A percentile compares a stretch with the other conserved stretches of the same genome.
Evolutionary conservation across 1,140 invertebrate species (phyloP).

Genomic region (Diplogasteroides magnus): DNA sequence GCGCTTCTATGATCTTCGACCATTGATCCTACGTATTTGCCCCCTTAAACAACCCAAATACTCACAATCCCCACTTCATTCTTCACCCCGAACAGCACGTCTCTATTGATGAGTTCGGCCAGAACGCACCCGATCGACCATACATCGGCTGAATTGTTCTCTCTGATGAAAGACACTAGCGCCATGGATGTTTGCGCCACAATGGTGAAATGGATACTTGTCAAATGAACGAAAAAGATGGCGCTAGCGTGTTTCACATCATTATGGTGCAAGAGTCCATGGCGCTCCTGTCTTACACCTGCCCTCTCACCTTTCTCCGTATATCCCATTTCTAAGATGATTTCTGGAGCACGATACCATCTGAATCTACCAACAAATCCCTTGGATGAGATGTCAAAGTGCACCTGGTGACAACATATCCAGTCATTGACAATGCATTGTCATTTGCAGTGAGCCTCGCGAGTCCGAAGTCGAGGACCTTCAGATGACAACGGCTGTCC

Average conservation of each 20-base stretch:
- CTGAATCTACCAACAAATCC: too few relatives aligned
- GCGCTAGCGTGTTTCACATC: too few relatives aligned
- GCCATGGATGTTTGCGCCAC: too few relatives aligned
- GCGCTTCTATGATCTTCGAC: conserved; percentile 17
- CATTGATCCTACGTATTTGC: too few relatives aligned
- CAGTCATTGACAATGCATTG: conserved; percentile 22
- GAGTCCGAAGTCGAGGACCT: conserved; percentile 27
- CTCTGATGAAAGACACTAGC: too few relatives aligned
- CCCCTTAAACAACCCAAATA: neutral
- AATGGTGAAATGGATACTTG: too few relatives aligned
- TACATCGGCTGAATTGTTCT: conserved; percentile 24
- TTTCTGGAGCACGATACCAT: conserved; percentile 22
- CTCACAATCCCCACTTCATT: neutral
- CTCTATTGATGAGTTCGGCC: conserved; percentile 21
- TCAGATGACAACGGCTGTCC: conserved; percentile 21
- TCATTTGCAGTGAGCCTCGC: conserved; percentile 19
- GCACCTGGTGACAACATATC: conserved; percentile 24
- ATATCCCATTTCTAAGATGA: conserved; percentile 22
- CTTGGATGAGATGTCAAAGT: too few relatives aligned
- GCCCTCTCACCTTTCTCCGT: conserved; percentile 19
- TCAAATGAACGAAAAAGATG: neutral
- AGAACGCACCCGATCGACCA: conserved; percentile 28
- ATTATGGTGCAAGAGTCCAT: too few relatives aligned
- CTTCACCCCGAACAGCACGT: conserved; percentile 11
- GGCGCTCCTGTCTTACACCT: too few relatives aligned